Percentiles rank a stretch among this genome's conserved stretches.
phyloP scores from a whole-genome alignment of 2,888 invertebrate species.

The Creontiades dilutus region DNA sequence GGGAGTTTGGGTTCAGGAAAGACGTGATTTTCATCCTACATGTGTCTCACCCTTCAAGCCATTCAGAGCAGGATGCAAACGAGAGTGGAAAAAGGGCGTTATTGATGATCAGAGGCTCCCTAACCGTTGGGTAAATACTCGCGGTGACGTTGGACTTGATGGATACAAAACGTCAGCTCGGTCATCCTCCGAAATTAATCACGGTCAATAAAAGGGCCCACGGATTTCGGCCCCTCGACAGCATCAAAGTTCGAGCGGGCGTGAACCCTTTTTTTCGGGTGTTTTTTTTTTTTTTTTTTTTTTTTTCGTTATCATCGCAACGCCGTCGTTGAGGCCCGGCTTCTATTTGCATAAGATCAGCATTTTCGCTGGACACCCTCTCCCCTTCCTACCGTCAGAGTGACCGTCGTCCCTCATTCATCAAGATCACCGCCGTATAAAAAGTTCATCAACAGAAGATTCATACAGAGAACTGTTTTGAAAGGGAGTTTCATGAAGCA shows the following conservation, averaged over 20 bases:
- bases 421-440: conserved; percentile 40
- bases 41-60: conserved; percentile 35
- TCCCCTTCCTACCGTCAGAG: neutral
- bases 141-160: conserved; percentile 46
- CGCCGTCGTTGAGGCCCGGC: neutral
- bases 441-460: conserved; percentile 45
- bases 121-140: conserved; percentile 56
- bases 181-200: conserved; percentile 57
- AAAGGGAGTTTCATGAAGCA: neutral
- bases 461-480: neutral
- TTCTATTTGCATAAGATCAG: conserved; percentile 51
- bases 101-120: conserved; percentile 36
- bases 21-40: conserved; percentile 57
- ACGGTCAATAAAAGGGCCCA: conserved; percentile 37
- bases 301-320: conserved; percentile 9
- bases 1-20: neutral
- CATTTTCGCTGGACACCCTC: conserved; percentile 44
- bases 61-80: conserved; percentile 21
- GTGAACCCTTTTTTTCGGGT: conserved; percentile 48
- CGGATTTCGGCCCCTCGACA: conserved; percentile 30
- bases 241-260: conserved; percentile 8
- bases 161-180: conserved; percentile 57
- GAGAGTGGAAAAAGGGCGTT: conserved; percentile 56
- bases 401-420: conserved; percentile 42
- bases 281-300: too few species aligned